phyloP scores from a whole-genome alignment of 2,888 invertebrate species.

The Acanthacorydalis orientalis region DNA sequence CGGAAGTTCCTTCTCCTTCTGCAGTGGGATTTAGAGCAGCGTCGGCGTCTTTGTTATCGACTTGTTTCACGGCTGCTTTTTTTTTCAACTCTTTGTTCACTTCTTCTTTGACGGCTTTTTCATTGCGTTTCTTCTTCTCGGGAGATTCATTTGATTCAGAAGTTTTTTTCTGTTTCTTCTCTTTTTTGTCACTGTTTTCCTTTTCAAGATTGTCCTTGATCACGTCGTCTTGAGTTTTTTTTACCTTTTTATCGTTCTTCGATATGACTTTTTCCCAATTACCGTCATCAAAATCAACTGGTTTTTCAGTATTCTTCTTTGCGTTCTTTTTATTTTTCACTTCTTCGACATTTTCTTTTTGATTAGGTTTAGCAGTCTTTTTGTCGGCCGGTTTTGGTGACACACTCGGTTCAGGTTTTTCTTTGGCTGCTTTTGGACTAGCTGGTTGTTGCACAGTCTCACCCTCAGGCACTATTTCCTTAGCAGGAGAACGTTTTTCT shows the following conservation, averaged over 20 bases:
- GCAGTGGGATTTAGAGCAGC: constrained; percentile 21
- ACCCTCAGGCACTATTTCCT: constrained; percentile 18
- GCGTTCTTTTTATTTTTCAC: constrained; percentile 41
- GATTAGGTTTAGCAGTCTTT: constrained; percentile 12
- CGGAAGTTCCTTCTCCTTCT: constrained; percentile 18
- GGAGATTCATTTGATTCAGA: constrained; percentile 19
- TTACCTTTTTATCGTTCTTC: constrained; percentile 54
- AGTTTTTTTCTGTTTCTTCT: constrained; percentile 24
- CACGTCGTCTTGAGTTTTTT: constrained; percentile 41
- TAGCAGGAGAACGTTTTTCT: constrained; percentile 27
- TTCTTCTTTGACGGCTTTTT: constrained; percentile 31
- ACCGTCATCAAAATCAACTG: constrained; percentile 55
- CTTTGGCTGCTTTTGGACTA: constrained; percentile 26
- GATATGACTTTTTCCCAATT: constrained; percentile 58
- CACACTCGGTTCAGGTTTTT: constrained; percentile 22
- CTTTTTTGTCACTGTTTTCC: constrained; percentile 29
- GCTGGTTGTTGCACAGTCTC: constrained; percentile 16
- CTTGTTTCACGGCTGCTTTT: constrained; percentile 23
- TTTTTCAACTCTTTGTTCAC: constrained; percentile 31
- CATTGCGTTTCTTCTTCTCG: constrained; percentile 24
- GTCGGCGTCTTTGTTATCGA: constrained; percentile 10
- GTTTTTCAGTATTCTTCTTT: constrained; percentile 43
- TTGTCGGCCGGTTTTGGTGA: constrained; percentile 23
- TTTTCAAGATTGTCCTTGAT: constrained; percentile 38
- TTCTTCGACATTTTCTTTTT: constrained; percentile 30